Evolutionary conservation across 2,113 vertebrate genomes (phyloP), one percentile per base, ranked within the genome.

Genomic region (Labrus mixtus): DNA sequence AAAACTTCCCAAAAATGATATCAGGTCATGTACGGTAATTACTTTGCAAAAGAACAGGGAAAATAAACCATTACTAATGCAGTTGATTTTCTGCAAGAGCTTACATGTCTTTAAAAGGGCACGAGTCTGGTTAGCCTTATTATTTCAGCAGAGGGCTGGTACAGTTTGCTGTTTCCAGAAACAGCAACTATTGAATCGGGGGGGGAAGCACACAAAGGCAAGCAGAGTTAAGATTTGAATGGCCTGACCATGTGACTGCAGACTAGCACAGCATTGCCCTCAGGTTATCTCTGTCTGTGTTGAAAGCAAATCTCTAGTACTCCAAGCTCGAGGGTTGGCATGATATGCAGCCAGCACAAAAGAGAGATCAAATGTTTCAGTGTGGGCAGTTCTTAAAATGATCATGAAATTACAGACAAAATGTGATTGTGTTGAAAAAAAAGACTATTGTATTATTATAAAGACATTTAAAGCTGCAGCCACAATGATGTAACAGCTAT

Each of bases 81-180:
- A 33, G 10, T 9, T 9, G 13, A 2, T 60, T 73, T 73, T 69
- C 36, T 29, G 8, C 1, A 6, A 69, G 57, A 69, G 58, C 50
- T 69, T 4, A 56, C 56, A 56, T 45, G 82, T 37, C 87, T 90
- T 70, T 88, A 89, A 89, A 88, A 82, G 84, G 87, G 71, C 71
- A 89, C 54, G 68, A 81, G 57, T 20, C 66, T 62, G 51, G 72
- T 70, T 46, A 43, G 68, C 6, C 2, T 78, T 82, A 68, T 77
- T 87, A 84, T 88, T 89, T 82, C 68, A 69, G 71, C 76, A 55
- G 83, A 88, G 78, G 46, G 36, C 59, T 65, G 73, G 58, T 23
- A 62, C 53, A 83, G 87, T 87, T 90, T 80, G 85, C 63, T 79
- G 58, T 86, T 87, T 85, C 84, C 72, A 73, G 70, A 91, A 91